Evolutionary conservation across 2,797 vertebrate species (phyloP), one percentile per base, ranked within the genome.

Genomic region (Microctenopoma lineatum): DNA sequence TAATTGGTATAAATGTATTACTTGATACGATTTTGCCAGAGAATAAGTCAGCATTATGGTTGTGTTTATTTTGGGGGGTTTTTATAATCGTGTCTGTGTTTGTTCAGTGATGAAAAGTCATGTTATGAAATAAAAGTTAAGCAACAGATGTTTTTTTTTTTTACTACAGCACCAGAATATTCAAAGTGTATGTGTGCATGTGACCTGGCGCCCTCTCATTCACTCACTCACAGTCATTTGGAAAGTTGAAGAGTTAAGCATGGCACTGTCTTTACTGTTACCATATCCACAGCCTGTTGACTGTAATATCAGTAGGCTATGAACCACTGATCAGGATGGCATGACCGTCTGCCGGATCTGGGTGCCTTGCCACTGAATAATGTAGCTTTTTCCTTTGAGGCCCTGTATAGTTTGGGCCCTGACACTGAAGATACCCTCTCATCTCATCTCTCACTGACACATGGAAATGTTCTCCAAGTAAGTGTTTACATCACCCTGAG

Each of bases 251-350:
- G 34, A 52, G 47, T 56, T 72, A 46, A 51, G 34, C 32, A 52
- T 59, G 53, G 59, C 63, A 59, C 26, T 18, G 5, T 48, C 73
- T 78, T 73, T 70, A 61, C 61, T 74, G 48, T 75, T 67, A 80
- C 74, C 16, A 77, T 80, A 66, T 66, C 74, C 69, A 81, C 52
- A 77, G 75, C 64, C 46, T 41, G 59, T 63, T 84, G 80, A 86
- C 88, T 92, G 90, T 91, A 92, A 94, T 92, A 86, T 87, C 87
- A 92, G 92, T 72, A 81, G 89, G 72, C 85, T 81, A 81, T 84
- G 69, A 87, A 79, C 84, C 73, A 78, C 77, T 75, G 86, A 88
- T 85, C 85, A 74, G 84, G 84, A 73, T 87, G 85, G 85, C 74
- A 84, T 75, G 59, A 71, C 84, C 48, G 74, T 59, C 73, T 78